Evolutionary conservation across 2,797 vertebrate genomes (phyloP).

Genomic region (Chlorospingus flavigularis): DNA sequence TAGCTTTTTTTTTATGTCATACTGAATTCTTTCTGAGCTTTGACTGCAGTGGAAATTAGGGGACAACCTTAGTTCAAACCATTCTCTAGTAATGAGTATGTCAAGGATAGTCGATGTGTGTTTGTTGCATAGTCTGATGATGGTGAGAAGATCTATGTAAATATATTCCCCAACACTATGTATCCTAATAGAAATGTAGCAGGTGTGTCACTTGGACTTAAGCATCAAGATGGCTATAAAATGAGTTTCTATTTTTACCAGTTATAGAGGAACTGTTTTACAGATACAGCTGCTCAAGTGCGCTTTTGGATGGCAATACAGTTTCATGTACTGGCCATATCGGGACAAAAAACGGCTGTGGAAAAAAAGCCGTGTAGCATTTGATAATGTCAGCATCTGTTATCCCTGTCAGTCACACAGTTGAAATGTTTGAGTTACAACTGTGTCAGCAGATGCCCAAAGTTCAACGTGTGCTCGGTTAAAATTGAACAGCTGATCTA

Average conservation of each 20-base stretch:
- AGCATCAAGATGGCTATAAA: conserved; percentile 79
- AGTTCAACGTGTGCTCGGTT: conserved; percentile 77
- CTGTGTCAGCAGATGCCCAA: conserved; percentile 84
- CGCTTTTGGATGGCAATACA: conserved; percentile 78
- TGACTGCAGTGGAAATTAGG: neutral
- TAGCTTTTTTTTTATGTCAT: neutral
- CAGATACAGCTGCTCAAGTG: conserved; percentile 85
- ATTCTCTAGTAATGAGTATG: neutral
- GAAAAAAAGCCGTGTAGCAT: conserved; percentile 86
- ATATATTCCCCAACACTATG: conserved; percentile 49
- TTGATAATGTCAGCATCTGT: conserved; percentile 99
- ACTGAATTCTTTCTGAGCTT: neutral
- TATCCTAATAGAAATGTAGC: conserved; percentile 71
- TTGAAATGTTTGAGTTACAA: conserved; percentile 82
- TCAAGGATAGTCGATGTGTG: conserved; percentile 32
- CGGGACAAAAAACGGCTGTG: conserved; percentile 88
- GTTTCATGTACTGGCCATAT: conserved; percentile 91
- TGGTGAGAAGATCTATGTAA: conserved; percentile 63
- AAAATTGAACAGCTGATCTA: conserved; percentile 81
- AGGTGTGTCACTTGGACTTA: conserved; percentile 83
- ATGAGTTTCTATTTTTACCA: conserved; percentile 88
- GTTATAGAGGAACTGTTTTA: conserved; percentile 76
- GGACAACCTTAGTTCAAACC: neutral
- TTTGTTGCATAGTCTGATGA: conserved; percentile 17
- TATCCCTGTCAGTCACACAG: conserved; percentile 92